These are phyloP conservation scores for Ypsolopha sequella DNA, from an alignment of 2,888 invertebrate genomes.

Conservation along the genomic window DNA sequence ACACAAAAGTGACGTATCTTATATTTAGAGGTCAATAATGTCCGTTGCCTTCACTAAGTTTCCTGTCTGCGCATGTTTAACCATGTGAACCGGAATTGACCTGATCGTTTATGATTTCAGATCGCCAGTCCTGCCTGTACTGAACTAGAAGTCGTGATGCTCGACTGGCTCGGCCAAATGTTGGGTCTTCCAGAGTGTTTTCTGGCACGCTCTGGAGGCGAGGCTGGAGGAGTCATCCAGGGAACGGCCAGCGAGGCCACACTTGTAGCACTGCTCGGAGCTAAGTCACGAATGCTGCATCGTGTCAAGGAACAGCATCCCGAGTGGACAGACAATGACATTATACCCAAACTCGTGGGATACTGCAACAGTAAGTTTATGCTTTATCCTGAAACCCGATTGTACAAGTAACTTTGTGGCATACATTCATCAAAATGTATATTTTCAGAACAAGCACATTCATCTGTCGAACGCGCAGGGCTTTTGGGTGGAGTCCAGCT, in stretches of 20 bases:
- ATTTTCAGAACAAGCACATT: slow-evolving; percentile 86
- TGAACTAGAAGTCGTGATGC: slow-evolving; percentile 93
- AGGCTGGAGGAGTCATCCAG: slow-evolving; percentile 92
- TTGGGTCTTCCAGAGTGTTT: slow-evolving; percentile 88
- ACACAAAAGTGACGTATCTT: too few species aligned
- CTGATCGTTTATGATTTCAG: slow-evolving; percentile 47
- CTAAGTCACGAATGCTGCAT: slow-evolving; percentile 80
- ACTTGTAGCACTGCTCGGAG: slow-evolving; percentile 91
- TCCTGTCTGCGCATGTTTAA: too few species aligned
- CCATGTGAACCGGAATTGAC: too few species aligned
- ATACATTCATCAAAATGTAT: too few species aligned
- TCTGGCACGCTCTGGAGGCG: slow-evolving; percentile 84
- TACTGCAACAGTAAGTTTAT: slow-evolving; percentile 83
- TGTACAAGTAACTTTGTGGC: too few species aligned
- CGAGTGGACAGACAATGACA: slow-evolving; percentile 79
- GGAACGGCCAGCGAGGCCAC: slow-evolving; percentile 97
- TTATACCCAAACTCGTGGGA: slow-evolving; percentile 84
- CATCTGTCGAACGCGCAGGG: slow-evolving; percentile 93
- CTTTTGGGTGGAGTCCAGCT: slow-evolving; percentile 89
- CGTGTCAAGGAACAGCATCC: slow-evolving; percentile 79
- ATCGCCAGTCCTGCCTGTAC: slow-evolving; percentile 96
- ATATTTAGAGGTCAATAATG: too few species aligned
- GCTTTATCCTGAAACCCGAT: not conserved
- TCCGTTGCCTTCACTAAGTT: too few species aligned
- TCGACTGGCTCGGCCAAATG: slow-evolving; percentile 97